These are phyloP conservation scores for Aurelia coerulea DNA, from an alignment of 30 jellyfish, hydroid and myxozoan genomes.

Conservation along the genomic window DNA sequence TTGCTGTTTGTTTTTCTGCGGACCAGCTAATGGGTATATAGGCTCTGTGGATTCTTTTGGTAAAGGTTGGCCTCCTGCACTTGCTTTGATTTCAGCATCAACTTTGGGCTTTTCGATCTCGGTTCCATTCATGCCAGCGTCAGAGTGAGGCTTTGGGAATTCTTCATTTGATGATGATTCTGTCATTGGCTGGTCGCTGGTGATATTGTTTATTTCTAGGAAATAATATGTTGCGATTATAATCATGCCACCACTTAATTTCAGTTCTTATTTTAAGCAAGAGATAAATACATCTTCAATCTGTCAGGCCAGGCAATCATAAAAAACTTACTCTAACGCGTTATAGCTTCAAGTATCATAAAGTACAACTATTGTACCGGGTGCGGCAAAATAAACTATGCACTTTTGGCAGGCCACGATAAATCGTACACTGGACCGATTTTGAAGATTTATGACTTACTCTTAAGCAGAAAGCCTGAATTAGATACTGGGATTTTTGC, in stretches of 20 bases:
- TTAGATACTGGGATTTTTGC: too few relatives aligned
- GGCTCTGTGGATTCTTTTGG: slow-evolving; percentile 37
- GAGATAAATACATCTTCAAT: too few relatives aligned
- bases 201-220: slow-evolving; percentile 50
- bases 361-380: too few relatives aligned
- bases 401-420: too few relatives aligned
- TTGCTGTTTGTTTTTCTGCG: background rate
- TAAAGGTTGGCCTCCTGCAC: slow-evolving; percentile 11
- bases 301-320: too few relatives aligned
- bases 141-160: slow-evolving; percentile 47
- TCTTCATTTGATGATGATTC: slow-evolving; percentile 38
- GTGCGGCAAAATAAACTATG: too few relatives aligned
- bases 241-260: background rate
- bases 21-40: slow-evolving; percentile 24
- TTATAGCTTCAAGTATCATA: too few relatives aligned
- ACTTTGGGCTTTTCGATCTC: slow-evolving; percentile 27
- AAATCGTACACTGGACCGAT: too few relatives aligned
- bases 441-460: too few relatives aligned
- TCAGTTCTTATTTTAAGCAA: too few relatives aligned
- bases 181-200: slow-evolving; percentile 54
- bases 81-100: background rate
- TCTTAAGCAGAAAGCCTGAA: too few relatives aligned
- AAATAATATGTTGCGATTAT: slow-evolving; percentile 6
- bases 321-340: too few relatives aligned
- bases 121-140: slow-evolving; percentile 53